phyloP scores from a whole-genome alignment of 1,140 invertebrate species.

The Papilio aristodemus region DNA sequence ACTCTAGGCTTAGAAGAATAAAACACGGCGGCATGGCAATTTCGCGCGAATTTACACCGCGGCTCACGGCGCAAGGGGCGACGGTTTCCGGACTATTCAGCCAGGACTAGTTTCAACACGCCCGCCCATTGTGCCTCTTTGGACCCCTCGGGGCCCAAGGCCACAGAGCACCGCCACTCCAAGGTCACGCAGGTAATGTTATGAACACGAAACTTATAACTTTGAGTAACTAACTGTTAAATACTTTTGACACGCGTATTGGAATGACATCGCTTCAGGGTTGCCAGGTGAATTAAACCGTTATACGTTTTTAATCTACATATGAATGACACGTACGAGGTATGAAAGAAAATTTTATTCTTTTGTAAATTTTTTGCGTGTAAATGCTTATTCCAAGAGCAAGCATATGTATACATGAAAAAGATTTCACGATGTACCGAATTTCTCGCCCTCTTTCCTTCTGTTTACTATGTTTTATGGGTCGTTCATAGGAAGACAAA shows the following conservation, averaged over 20 bases:
- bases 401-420: background rate
- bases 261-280: background rate
- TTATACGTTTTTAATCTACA: constrained; percentile 17
- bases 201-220: constrained; percentile 14
- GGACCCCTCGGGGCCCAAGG: constrained; percentile 23
- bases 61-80: constrained; percentile 2
- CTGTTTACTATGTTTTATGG: no score
- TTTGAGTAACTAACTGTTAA: constrained; percentile 23
- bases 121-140: background rate
- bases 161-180: background rate
- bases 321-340: background rate
- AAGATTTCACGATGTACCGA: background rate
- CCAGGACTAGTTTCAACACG: constrained; percentile 27
- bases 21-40: background rate
- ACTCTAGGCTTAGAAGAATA: constrained; percentile 9
- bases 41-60: background rate
- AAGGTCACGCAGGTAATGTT: constrained; percentile 28
- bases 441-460: background rate
- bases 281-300: constrained; percentile 20
- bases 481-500: no score
- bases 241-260: constrained; percentile 10
- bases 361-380: background rate
- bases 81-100: constrained; percentile 23
- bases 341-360: background rate
- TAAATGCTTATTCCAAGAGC: background rate